Evolutionary conservation across 1,140 invertebrate species (phyloP).

Genomic region (Drosophila nigromelanica): DNA sequence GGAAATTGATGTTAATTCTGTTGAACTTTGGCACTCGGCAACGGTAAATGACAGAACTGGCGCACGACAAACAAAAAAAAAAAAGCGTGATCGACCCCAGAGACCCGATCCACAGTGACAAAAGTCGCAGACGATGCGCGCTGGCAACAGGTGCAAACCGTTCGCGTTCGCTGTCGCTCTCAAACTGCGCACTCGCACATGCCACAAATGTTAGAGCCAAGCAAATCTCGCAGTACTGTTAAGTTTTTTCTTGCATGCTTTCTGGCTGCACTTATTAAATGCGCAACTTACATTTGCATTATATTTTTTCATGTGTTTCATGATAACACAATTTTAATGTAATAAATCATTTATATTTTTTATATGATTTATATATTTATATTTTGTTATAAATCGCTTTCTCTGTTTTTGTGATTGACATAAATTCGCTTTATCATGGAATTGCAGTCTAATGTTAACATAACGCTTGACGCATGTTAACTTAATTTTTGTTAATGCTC

Average conservation of each 20-base stretch:
- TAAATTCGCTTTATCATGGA: too few relatives aligned
- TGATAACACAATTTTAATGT: too few relatives aligned
- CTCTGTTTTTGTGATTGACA: not conserved
- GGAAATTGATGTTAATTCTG: constrained; percentile 13
- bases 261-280: not conserved
- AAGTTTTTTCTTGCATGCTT: constrained; percentile 18
- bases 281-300: not conserved
- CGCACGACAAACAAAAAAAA: constrained; percentile 62
- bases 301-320: not conserved
- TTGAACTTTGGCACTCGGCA: constrained; percentile 51
- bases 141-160: constrained; percentile 65
- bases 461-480: not conserved
- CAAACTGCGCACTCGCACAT: constrained; percentile 41
- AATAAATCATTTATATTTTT: not conserved
- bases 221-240: constrained; percentile 11
- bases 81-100: constrained; percentile 49
- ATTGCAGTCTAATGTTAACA: not conserved
- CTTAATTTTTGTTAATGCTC: not conserved
- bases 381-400: not conserved
- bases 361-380: too few relatives aligned
- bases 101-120: constrained; percentile 32
- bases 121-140: constrained; percentile 9
- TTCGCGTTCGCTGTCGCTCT: constrained; percentile 54
- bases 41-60: constrained; percentile 78
- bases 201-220: constrained; percentile 3